Percentiles rank a stretch among this genome's conserved stretches.
Conservation (phyloP, 2,888 invertebrate genomes). For the Lypha dubia region DNA sequence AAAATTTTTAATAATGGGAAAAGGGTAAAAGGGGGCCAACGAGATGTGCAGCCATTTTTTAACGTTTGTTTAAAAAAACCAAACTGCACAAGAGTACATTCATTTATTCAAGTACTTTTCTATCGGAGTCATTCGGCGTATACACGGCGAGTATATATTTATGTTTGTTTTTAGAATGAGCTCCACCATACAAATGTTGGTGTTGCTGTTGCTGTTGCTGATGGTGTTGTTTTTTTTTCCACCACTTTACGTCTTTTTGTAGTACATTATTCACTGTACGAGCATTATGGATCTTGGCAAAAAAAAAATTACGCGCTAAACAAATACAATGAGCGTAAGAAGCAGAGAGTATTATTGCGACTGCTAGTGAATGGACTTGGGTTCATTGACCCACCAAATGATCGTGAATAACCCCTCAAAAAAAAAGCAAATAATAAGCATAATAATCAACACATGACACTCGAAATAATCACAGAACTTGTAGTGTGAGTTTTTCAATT, state of each 20-base stretch:
- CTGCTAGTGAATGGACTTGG: conserved; percentile 26
- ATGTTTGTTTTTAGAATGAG: conserved; percentile 52
- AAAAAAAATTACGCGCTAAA: conserved; percentile 55
- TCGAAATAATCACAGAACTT: conserved; percentile 23
- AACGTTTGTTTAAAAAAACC: conserved; percentile 5
- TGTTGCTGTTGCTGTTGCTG: no score
- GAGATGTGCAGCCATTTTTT: conserved; percentile 13
- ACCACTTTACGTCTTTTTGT: conserved; percentile 20
- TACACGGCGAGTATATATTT: background rate
- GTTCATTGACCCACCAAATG: conserved; percentile 68
- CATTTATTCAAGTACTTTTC: conserved; percentile 46
- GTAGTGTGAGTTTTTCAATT: background rate
- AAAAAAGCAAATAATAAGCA: conserved; percentile 42
- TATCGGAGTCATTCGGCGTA: conserved; percentile 38
- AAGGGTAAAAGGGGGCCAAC: background rate
- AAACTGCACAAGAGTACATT: conserved; percentile 17
- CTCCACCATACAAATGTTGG: conserved; percentile 26
- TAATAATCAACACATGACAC: conserved; percentile 50
- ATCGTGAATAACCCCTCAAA: conserved; percentile 65
- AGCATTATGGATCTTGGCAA: conserved; percentile 50
- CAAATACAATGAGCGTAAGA: conserved; percentile 30
- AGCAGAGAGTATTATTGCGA: conserved; percentile 14
- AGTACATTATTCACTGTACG: conserved; percentile 29
- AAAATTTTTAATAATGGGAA: background rate
- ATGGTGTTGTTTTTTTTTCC: no score